These are phyloP conservation scores for Pseudorhiza aurosa DNA, from an alignment of 30 jellyfish, hydroid and myxozoan genomes.

Conservation along the genomic window DNA sequence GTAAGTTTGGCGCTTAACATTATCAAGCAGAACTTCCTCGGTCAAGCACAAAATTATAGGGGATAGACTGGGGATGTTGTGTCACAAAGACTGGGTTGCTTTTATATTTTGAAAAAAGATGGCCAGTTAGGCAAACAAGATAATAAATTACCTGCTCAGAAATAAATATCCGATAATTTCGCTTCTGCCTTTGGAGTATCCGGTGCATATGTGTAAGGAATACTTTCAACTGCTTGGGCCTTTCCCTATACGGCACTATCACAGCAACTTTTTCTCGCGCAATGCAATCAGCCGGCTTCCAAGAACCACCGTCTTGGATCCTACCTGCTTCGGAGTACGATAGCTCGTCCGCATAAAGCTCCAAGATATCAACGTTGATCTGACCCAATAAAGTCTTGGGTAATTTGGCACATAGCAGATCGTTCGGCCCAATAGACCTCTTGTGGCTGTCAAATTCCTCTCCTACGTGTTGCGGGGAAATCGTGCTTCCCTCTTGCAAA, in stretches of 20 bases:
- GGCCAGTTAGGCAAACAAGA: too few species aligned
- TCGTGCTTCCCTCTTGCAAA: too few species aligned
- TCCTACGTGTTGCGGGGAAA: too few species aligned
- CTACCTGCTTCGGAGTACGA: neutral
- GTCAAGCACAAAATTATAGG: too few species aligned
- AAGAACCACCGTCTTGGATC: neutral
- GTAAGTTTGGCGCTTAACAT: too few species aligned
- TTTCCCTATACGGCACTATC: neutral
- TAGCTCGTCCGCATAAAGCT: neutral
- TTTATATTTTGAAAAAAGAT: too few species aligned
- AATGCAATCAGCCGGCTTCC: neutral
- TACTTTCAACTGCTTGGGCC: slow-evolving; percentile 1
- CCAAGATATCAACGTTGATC: neutral
- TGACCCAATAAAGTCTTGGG: neutral
- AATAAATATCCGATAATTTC: neutral
- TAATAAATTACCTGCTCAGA: neutral
- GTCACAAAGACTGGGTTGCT: too few species aligned
- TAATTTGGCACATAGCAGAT: neutral
- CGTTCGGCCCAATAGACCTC: too few species aligned
- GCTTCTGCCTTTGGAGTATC: neutral
- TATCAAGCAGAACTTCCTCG: too few species aligned
- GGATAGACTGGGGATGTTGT: neutral
- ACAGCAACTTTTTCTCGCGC: neutral
- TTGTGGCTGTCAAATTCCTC: too few species aligned
- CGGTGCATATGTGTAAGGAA: neutral